These are phyloP conservation scores for Rhingia campestris DNA, from an alignment of 2,888 invertebrate genomes.

Conservation along the genomic window DNA sequence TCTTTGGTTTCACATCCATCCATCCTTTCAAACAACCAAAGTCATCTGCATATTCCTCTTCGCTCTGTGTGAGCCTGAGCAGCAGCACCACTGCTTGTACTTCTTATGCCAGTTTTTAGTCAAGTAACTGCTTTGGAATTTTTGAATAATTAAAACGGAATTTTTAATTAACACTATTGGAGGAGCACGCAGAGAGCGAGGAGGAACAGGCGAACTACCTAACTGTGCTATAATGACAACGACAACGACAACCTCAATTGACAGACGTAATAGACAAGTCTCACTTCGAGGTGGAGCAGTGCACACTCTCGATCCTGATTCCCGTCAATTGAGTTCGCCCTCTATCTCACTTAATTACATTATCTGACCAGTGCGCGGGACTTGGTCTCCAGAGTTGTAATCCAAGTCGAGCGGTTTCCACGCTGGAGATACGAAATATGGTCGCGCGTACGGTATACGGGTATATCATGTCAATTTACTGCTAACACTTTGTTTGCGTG, in stretches of 20 bases:
- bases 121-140: slow-evolving; percentile 67
- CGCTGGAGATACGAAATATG: slow-evolving; percentile 32
- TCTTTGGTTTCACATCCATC: slow-evolving; percentile 31
- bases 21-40: slow-evolving; percentile 42
- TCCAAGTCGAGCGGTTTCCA: slow-evolving; percentile 34
- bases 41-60: slow-evolving; percentile 70
- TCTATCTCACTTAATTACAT: slow-evolving; percentile 53
- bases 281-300: slow-evolving; percentile 14
- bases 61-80: not conserved
- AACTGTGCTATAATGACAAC: slow-evolving; percentile 2
- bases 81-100: not conserved
- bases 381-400: slow-evolving; percentile 16
- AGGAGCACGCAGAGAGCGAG: slow-evolving; percentile 52
- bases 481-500: slow-evolving; percentile 18
- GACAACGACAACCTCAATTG: slow-evolving; percentile 40
- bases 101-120: slow-evolving; percentile 27
- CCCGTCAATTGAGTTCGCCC: slow-evolving; percentile 38
- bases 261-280: slow-evolving; percentile 41
- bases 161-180: slow-evolving; percentile 71
- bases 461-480: slow-evolving; percentile 49
- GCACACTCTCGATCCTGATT: slow-evolving; percentile 36
- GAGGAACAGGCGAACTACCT: slow-evolving; percentile 16
- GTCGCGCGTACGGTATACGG: not conserved
- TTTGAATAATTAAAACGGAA: slow-evolving; percentile 72
- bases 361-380: slow-evolving; percentile 6